phyloP scores from a whole-genome alignment of 1,140 invertebrate species.

The Pteromalus puparum region DNA sequence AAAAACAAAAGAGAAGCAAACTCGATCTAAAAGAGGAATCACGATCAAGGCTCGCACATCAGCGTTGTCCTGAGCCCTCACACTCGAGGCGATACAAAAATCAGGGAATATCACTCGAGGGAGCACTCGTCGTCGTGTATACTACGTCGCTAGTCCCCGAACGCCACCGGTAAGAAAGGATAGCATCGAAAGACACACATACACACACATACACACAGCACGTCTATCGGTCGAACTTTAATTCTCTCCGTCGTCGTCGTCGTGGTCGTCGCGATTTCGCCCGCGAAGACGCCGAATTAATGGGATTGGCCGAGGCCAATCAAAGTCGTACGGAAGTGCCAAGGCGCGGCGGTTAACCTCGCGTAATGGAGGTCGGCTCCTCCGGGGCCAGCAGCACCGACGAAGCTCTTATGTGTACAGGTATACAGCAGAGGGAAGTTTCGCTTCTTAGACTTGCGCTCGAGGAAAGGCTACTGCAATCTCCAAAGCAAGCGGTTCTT shows the following conservation, averaged over 20 bases:
- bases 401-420: neutral
- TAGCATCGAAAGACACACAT: neutral
- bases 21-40: conserved; percentile 13
- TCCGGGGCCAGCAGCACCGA: conserved; percentile 59
- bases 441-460: conserved; percentile 13
- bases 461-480: neutral
- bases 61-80: neutral
- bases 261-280: conserved; percentile 10
- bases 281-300: conserved; percentile 61
- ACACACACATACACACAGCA: neutral
- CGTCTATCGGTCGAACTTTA: conserved; percentile 50
- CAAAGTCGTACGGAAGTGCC: conserved; percentile 70
- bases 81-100: conserved; percentile 49
- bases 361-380: conserved; percentile 71
- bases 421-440: neutral
- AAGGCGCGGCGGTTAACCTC: conserved; percentile 71
- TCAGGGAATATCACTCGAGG: conserved; percentile 56
- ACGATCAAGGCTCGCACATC: conserved; percentile 7
- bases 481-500: neutral
- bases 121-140: conserved; percentile 46
- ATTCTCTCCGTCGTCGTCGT: conserved; percentile 37
- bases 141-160: conserved; percentile 23
- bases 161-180: conserved; percentile 7
- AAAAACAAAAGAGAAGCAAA: neutral
- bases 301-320: conserved; percentile 69